Evolutionary conservation across 1,140 invertebrate species (phyloP), one percentile per base, ranked within the genome.

Genomic region (Ceratosolen fusciceps): DNA sequence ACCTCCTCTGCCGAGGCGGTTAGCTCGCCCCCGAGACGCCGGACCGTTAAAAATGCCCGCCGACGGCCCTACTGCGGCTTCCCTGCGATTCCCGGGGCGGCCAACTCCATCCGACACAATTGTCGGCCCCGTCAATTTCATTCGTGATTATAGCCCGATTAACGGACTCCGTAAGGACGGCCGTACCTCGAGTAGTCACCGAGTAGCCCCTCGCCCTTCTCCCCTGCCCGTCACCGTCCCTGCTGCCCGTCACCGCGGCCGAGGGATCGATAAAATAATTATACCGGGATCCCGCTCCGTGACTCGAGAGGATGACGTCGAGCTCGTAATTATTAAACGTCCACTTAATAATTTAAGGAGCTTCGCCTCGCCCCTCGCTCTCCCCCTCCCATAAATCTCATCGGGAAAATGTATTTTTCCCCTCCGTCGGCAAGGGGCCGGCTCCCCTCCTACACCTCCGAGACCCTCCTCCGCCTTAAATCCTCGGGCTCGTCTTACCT

Each of bases 351-450:
- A 37, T 37, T 65, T 65, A n/a, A 34, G 60, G 31, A 1, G 60
- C 31, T 21, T n/a, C 10, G 26, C 14, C n/a, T 3, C 26, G 19
- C 16, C 29, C 16, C 26, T 60, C 39, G 39, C 39, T 43, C 39
- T 43, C 39, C 39, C 12, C 31, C 31, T 60, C 10, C 1, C 58
- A 31, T 4, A 60, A 60, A 60, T 60, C 58, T 31, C 58, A 60
- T 60, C 14, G 58, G 29, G 31, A 60, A 60, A n/a, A 60, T 60
- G 29, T 34, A 60, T 29, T 31, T 60, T 60, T 60, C 24, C 58
- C 4, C 5, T n/a, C n/a, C 26, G 24, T 60, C 5, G 39, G 16
- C 14, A 60, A 60, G 9, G 1, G 9, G 19, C 0, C 26, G 12
- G 0, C 26, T 60, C 4, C 29, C 1, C 5, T 31, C 58, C n/a